A percentile compares a stretch with the other conserved stretches of the same genome.
Evolutionary conservation across 2,888 invertebrate species (phyloP).

Genomic region (Hypercompe scribonia): DNA sequence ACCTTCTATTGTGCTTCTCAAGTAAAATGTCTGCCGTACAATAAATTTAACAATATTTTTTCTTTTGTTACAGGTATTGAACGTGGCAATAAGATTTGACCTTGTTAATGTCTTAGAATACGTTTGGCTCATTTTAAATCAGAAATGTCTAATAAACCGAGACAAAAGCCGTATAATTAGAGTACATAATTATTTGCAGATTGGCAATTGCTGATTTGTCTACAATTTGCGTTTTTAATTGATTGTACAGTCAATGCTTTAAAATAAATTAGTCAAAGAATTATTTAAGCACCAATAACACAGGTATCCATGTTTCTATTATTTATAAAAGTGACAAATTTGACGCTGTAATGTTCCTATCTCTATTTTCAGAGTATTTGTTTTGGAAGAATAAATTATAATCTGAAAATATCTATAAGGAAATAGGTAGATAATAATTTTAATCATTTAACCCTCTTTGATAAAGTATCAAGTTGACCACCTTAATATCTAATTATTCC

Average conservation of each 20-base stretch:
- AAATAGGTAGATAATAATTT: too few relatives aligned
- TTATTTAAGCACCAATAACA: not conserved
- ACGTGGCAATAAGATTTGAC: conserved; percentile 11
- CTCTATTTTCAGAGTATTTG: too few relatives aligned
- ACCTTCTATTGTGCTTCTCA: not conserved
- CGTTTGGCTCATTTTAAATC: conserved; percentile 60
- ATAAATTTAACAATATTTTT: conserved; percentile 27
- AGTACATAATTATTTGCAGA: not conserved
- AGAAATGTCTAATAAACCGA: not conserved
- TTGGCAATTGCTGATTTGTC: not conserved
- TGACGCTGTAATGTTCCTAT: too few relatives aligned
- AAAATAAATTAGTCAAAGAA: not conserved
- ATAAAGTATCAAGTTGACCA: too few relatives aligned
- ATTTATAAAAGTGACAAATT: not conserved
- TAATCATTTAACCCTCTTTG: too few relatives aligned
- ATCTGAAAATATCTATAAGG: too few relatives aligned
- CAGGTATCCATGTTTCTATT: not conserved
- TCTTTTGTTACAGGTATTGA: conserved; percentile 61
- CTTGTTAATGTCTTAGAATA: conserved; percentile 14
- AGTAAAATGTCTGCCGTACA: not conserved
- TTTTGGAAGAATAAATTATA: too few relatives aligned
- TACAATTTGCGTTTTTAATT: not conserved
- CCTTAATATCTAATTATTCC: not conserved
- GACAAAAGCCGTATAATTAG: not conserved
- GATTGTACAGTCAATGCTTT: not conserved